Evolutionary conservation across 2,113 vertebrate genomes (phyloP), one percentile per base, ranked within the genome.

Genomic region (Antigone vipio): DNA sequence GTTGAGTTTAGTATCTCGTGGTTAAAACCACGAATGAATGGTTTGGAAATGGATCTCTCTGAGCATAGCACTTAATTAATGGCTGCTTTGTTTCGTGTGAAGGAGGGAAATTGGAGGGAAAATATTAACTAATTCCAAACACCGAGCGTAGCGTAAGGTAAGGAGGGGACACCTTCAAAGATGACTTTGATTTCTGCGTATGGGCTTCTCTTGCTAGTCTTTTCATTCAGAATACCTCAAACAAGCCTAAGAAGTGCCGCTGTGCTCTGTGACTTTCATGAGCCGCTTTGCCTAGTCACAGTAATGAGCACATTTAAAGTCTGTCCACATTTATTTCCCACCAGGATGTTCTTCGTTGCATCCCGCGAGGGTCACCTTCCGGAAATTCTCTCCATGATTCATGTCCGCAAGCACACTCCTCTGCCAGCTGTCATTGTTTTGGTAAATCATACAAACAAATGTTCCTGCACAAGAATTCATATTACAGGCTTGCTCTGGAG

Each of bases 301-400:
- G 67, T 95, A 97, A 96, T 94, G 95, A 97, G 97, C 74, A 69
- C 91, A 95, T 91, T 53, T 90, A 66, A 93, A 97, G 83, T 98
- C 96, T 98, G 96, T 89, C 96, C 89, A 77, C 89, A 84, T 97
- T 98, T 98, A 76, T 98, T 96, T 98, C 94, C 95, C 95, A 88
- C 93, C 97, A 99, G 99, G 98, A 98, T 99, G 98, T 99, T 99
- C 97, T 99, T 98, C 24, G 99, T 99, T 67, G 99, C 99, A 5
- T 99, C 99, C 62, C 99, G 99, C 63, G 99, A 99, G 98, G 99
- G 99, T 97, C 99, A 99, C 90, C 99, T 99, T 95, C 99, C 99
- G 12, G 98, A 99, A 97, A 98, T 99, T 94, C 98, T 99, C 91
- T 99, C 99, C 92, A 99, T 99, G 99, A 99, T 99, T 98, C 99